Evolutionary conservation across 2,113 vertebrate species (phyloP), one percentile per base, ranked within the genome.

Genomic region (Ginglymostoma cirratum): DNA sequence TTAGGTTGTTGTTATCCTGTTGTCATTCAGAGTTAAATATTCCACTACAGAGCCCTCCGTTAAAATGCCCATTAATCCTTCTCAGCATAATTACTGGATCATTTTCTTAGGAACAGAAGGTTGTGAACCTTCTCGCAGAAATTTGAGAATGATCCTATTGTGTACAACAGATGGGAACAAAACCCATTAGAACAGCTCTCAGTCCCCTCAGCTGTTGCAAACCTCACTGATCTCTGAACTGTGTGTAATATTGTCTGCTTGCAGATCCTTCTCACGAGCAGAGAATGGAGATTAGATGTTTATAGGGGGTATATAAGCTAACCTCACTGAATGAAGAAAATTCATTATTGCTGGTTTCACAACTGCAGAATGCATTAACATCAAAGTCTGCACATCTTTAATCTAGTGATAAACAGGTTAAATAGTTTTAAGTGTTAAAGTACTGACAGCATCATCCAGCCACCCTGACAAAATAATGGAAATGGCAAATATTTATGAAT

Each of bases 111-210:
- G 94, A 95, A 95, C 94, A 95, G 94, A 95, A 95, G 94, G 94
- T 76, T 95, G 94, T 72, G 67, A 69, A 95, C 94, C 94, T 95
- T 95, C 72, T 95, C 15, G 17, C 67, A 95, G 94, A 95, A 95
- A 95, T 76, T 52, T 95, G 94, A 95, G 94, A 95, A 95, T 95
- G 94, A 95, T 95, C 94, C 69, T 72, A 72, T 95, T 95, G 94
- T 95, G 94, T 95, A 95, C 66, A 95, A 95, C 94, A 95, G 94
- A 95, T 95, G 94, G 94, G 94, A 95, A 95, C 94, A 95, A 95
- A 95, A 95, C 42, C 94, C 94, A 95, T 95, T 95, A 95, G 94
- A 95, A 95, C 42, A 48, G 45, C 94, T 72, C 42, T 48, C 67
- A 76, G 67, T 45, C 67, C 94, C 94, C 94, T 95, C 94, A 95